Base-by-base conservation (phyloP, 2,113 vertebrate genomes). In the Elephas maximus region DNA sequence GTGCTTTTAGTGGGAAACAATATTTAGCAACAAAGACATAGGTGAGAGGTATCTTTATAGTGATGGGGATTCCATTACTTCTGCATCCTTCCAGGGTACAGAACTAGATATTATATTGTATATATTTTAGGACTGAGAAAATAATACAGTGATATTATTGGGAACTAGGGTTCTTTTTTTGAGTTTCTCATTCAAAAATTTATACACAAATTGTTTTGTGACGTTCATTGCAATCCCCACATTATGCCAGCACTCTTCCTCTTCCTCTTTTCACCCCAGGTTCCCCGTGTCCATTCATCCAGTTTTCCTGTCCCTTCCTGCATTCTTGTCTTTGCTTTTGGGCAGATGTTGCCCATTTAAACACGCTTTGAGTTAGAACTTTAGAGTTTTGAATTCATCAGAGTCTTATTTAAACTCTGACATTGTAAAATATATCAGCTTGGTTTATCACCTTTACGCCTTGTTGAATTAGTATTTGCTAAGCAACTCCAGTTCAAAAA, bases 381-480 rank as follows among this genome's bases (percentile, higher is more conserved):
- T 77, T 88, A 83, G 69, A 90, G 74, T 73, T 95, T 77, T 80
- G 37, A 93, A 60, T 73, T 82, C 4, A 76, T 80, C 69, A 77
- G 48, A 78, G 57, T 93, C 44, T 91, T 95, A 62, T 30, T 90
- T 77, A 93, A 94, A 93, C 63, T 83, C 69, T 69, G 78, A 33
- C 23, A 85, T 9, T 91, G 26, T 88, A 48, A 91, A 90, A 63
- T 86, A 26, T 15, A 74, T 44, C 63, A 30, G n/a, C 37, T 88
- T 79, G 44, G 73, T 73, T 81, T 95, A 73, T 53, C 76, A 57
- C 48, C 33, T 23, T 67, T 73, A 30, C 44, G 37, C 33, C 26
- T 86, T 84, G 7, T 84, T 37, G 85, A 71, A 83, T 94, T 93
- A 95, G 73, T 93, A 53, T 94, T 82, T 88, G 41, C 84, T 85